These are phyloP conservation scores for Brachyhypopomus gauderio DNA, from an alignment of 2,113 vertebrate genomes.

Conservation along the genomic window DNA sequence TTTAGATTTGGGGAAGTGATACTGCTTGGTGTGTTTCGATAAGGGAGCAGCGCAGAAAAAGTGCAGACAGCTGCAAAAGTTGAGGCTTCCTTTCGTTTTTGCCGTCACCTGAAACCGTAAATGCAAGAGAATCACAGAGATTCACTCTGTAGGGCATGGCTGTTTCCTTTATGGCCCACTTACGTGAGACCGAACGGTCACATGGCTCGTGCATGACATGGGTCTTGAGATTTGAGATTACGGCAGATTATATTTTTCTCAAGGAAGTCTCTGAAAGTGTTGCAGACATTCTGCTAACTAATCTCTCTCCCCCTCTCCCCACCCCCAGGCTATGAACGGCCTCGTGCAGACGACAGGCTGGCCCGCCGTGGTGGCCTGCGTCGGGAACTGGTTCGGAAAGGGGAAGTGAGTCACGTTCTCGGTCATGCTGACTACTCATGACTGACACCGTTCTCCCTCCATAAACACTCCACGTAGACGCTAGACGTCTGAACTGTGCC, in stretches of 20 bases:
- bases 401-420: slow-evolving; percentile 84
- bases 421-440: background rate
- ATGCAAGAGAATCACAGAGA: background rate
- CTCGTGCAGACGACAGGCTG: slow-evolving; percentile 94
- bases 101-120: background rate
- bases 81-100: background rate
- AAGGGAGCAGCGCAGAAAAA: background rate
- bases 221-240: background rate
- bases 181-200: slow-evolving; percentile 30
- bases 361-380: slow-evolving; percentile 90
- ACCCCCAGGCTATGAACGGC: slow-evolving; percentile 84
- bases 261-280: background rate
- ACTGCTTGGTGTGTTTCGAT: background rate
- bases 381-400: slow-evolving; percentile 98
- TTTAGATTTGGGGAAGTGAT: slow-evolving; percentile 37
- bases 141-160: background rate
- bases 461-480: slow-evolving; percentile 1
- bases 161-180: background rate
- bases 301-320: slow-evolving; percentile 9
- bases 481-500: no score
- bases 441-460: background rate
- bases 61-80: background rate
- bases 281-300: background rate
- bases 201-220: slow-evolving; percentile 34
- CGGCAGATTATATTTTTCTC: slow-evolving; percentile 3